phyloP scores from a whole-genome alignment of 2,113 vertebrate species.

The Stegastes partitus region DNA sequence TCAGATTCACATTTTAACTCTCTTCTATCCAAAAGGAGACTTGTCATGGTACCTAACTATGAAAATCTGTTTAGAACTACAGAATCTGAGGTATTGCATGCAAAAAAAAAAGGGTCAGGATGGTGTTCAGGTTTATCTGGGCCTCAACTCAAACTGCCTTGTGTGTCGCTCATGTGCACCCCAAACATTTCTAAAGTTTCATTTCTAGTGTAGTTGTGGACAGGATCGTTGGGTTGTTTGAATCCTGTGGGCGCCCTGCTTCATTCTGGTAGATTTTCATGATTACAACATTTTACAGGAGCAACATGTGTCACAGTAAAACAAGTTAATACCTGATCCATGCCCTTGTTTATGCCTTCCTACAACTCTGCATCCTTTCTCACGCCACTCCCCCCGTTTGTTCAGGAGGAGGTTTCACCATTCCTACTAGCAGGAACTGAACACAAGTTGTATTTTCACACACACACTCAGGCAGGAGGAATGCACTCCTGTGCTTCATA shows the following conservation, averaged over 20 bases:
- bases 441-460: neutral
- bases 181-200: neutral
- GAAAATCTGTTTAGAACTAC: too few species aligned
- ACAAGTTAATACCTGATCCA: conserved; percentile 14
- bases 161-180: neutral
- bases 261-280: neutral
- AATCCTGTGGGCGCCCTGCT: too few species aligned
- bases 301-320: neutral
- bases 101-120: too few species aligned
- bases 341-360: neutral
- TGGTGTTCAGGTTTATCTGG: neutral
- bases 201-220: neutral
- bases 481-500: neutral
- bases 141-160: neutral
- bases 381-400: conserved; percentile 4
- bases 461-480: neutral
- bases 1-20: neutral
- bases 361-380: neutral
- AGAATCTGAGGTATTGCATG: too few species aligned
- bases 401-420: conserved; percentile 23
- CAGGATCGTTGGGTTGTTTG: neutral
- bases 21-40: too few species aligned
- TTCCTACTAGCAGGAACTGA: conserved; percentile 17
- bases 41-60: too few species aligned
- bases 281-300: conserved; percentile 19